phyloP scores from a whole-genome alignment of 2,888 invertebrate species.

The Macaria notata region DNA sequence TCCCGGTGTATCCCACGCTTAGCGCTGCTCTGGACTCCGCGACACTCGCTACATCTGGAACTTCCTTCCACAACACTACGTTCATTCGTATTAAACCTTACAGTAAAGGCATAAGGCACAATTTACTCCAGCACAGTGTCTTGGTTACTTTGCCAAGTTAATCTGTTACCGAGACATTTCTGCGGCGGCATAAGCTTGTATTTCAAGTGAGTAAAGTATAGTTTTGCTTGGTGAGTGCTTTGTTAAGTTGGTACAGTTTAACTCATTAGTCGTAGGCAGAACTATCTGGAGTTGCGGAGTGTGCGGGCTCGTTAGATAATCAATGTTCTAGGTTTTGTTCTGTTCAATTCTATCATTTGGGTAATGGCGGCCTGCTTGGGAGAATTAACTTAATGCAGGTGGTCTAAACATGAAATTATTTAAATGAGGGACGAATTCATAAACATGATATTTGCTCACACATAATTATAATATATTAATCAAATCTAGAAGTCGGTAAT shows the following conservation, averaged over 20 bases:
- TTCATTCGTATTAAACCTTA: slow-evolving; percentile 3
- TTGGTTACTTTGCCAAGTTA: slow-evolving; percentile 3
- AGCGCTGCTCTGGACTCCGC: too few species aligned
- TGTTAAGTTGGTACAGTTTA: slow-evolving; percentile 14
- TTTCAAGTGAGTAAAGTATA: slow-evolving; percentile 1
- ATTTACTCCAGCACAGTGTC: background rate
- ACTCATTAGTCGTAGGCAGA: slow-evolving; percentile 29
- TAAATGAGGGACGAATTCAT: too few species aligned
- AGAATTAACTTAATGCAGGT: too few species aligned
- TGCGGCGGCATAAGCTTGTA: slow-evolving; percentile 1
- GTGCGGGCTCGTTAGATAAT: slow-evolving; percentile 26
- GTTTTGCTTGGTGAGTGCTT: background rate
- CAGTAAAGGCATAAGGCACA: slow-evolving; percentile 5
- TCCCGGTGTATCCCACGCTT: too few species aligned
- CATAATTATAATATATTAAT: too few species aligned
- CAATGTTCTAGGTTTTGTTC: slow-evolving; percentile 19
- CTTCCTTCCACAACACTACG: slow-evolving; percentile 11
- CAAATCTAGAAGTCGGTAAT: too few species aligned
- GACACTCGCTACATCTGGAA: slow-evolving; percentile 8
- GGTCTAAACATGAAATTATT: too few species aligned
- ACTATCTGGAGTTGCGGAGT: slow-evolving; percentile 22
- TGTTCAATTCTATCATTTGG: slow-evolving; percentile 5
- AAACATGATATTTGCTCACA: too few species aligned
- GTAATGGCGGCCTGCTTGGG: too few species aligned
- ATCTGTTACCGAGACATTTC: background rate